Evolutionary conservation across 2,113 vertebrate species (phyloP), one percentile per base, ranked within the genome.

Genomic region (Oxygymnocypris stewartii): DNA sequence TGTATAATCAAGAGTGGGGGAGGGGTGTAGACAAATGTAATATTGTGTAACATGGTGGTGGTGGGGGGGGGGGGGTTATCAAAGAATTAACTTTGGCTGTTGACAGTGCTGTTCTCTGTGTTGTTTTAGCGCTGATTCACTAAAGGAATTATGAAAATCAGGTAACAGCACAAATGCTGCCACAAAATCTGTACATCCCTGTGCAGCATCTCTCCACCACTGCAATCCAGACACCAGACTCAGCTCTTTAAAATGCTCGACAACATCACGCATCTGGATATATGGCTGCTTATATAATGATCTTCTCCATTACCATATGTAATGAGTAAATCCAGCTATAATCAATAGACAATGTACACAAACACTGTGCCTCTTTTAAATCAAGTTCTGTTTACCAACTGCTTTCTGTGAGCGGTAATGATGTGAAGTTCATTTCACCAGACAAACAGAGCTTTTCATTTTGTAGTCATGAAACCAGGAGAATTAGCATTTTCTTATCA

Each of bases 121-220:
- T 75, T 25, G 42, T 47, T 47, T 75, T 16, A 75, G 73, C 20
- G 2, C 40, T 11, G 5, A 74, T 75, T 47, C 73, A 47, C 42
- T 75, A 75, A 75, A 75, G 42, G 42, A 47, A 75, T 76, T 47
- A 76, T 76, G n/a, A 12, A 76, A 76, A 76, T 49, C 42, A 47
- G 42, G 42, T 76, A 28, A 49, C 23, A n/a, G 73, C 42, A 76
- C 12, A 44, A 76, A 76, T 9, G 40, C 73, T 76, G 73, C 42
- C 42, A 76, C 73, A 49, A 76, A 49, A 76, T 76, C 73, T 47
- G 35, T 40, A 73, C 35, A 73, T 73, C 35, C 2, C 3, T 4
- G 35, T 23, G 73, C 73, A 44, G n/a, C 11, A 25, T 76, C 42
- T 76, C 42, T 76, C 42, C n/a, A 76, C 40, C 42, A 47, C 73